Conservation (phyloP, 2,797 vertebrate genomes). For the Falco biarmicus region DNA sequence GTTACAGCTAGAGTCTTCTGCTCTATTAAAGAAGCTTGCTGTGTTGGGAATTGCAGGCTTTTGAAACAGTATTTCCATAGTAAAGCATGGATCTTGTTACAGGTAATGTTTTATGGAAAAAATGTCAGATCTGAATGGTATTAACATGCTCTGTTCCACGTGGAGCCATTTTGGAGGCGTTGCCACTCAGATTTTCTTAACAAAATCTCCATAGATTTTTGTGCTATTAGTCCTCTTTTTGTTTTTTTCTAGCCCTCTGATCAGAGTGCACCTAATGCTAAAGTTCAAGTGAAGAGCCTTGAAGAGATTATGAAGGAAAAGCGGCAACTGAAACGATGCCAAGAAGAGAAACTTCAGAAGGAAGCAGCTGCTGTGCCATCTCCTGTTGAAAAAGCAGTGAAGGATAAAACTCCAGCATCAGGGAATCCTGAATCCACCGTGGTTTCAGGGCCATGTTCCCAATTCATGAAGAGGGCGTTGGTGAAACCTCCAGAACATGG, state of each 20-base stretch:
- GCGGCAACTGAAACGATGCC: slow-evolving; percentile 79
- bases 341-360: slow-evolving; percentile 56
- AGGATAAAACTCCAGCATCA: background rate
- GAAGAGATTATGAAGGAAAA: slow-evolving; percentile 90
- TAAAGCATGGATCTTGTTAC: background rate
- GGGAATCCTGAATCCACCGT: slow-evolving; percentile 2
- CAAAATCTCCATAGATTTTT: background rate
- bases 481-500: slow-evolving; percentile 33
- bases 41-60: background rate
- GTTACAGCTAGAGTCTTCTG: background rate
- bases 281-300: slow-evolving; percentile 86
- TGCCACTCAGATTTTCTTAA: background rate
- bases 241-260: slow-evolving; percentile 26
- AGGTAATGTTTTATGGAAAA: background rate
- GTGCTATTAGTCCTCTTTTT: background rate
- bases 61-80: background rate
- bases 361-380: background rate
- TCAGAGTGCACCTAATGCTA: slow-evolving; percentile 47
- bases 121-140: background rate
- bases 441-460: background rate
- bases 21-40: background rate
- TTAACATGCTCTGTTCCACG: background rate
- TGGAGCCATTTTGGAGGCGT: background rate
- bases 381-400: background rate
- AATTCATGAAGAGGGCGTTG: background rate